Evolutionary conservation across 2,797 vertebrate genomes (phyloP).

Genomic region (Melanotaenia parkinsoni): DNA sequence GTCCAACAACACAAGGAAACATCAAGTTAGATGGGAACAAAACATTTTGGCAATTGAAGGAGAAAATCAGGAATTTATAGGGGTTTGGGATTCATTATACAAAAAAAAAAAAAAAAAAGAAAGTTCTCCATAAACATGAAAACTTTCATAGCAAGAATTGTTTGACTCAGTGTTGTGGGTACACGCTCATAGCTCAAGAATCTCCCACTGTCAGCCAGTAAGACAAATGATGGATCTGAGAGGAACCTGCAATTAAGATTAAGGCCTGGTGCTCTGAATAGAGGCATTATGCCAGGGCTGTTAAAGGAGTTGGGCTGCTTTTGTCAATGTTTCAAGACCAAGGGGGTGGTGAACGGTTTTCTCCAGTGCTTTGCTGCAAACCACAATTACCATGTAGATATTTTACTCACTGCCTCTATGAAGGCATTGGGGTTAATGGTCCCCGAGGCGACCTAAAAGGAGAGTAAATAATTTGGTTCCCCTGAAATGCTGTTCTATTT

Average conservation of each 20-base stretch:
- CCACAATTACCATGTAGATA: constrained; percentile 69
- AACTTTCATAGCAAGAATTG: constrained; percentile 58
- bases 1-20: constrained; percentile 40
- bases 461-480: constrained; percentile 55
- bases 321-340: constrained; percentile 71
- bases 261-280: constrained; percentile 58
- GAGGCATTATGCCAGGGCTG: constrained; percentile 66
- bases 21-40: constrained; percentile 25
- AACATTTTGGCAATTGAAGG: constrained; percentile 48
- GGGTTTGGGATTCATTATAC: constrained; percentile 62
- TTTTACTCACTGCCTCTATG: constrained; percentile 54
- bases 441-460: constrained; percentile 22
- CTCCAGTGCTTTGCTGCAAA: constrained; percentile 58
- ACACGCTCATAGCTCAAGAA: constrained; percentile 69
- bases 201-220: constrained; percentile 66
- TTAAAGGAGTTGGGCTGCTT: constrained; percentile 45
- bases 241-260: constrained; percentile 78
- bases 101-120: constrained; percentile 36
- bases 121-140: constrained; percentile 53
- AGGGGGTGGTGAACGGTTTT: constrained; percentile 31
- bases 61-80: constrained; percentile 29
- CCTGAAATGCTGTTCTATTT: constrained; percentile 51
- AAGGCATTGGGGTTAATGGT: constrained; percentile 5
- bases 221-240: constrained; percentile 74
- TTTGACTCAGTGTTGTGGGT: constrained; percentile 67